Percentiles rank a stretch among this genome's conserved stretches.
These are phyloP conservation scores for Halocynthia aurantium DNA, from an alignment of 23 tunicate species.

Conservation along the genomic window DNA sequence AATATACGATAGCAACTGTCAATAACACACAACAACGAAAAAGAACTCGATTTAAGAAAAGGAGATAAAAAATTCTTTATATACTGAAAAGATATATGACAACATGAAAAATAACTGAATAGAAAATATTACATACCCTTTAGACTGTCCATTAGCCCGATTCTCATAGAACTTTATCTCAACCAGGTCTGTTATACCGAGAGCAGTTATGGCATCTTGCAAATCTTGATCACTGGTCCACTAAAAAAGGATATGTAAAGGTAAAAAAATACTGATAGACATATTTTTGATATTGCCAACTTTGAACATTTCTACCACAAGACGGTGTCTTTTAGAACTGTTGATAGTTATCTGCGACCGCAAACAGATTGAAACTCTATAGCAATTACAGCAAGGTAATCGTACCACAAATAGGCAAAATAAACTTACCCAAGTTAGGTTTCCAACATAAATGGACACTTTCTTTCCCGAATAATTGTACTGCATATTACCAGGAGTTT, in stretches of 20 bases:
- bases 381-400: too few species aligned
- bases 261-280: too few species aligned
- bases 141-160: constrained; percentile 93
- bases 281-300: too few species aligned
- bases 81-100: background rate
- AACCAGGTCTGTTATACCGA: constrained; percentile 71
- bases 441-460: constrained; percentile 95
- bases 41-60: background rate
- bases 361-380: too few species aligned
- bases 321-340: too few species aligned
- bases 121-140: constrained; percentile 34
- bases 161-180: constrained; percentile 93
- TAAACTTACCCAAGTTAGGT: constrained; percentile 75
- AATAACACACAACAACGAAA: too few species aligned
- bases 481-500: constrained; percentile 27
- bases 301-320: too few species aligned
- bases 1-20: too few species aligned
- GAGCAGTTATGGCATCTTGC: constrained; percentile 67
- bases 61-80: background rate
- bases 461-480: constrained; percentile 92
- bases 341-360: too few species aligned
- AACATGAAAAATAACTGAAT: background rate
- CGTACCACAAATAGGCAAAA: too few species aligned
- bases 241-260: constrained; percentile 3
- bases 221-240: constrained; percentile 94